Conservation (phyloP, 2,888 invertebrate genomes). For the Amphipoea lucens region DNA sequence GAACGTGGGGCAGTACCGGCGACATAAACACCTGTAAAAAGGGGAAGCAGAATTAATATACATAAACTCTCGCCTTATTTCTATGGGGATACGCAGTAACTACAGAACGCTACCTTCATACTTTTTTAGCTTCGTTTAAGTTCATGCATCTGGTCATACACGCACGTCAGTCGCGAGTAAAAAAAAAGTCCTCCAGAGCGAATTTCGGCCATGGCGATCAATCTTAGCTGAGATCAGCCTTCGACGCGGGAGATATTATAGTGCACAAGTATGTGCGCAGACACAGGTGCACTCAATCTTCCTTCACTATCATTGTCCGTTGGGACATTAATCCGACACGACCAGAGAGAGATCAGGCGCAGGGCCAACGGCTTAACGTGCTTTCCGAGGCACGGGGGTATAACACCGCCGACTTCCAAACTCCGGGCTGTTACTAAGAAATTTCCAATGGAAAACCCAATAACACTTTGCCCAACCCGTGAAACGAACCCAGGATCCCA, state of each 20-base stretch:
- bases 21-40: conserved; percentile 91
- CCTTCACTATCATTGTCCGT: not conserved
- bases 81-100: not conserved
- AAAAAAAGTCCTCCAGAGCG: not conserved
- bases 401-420: not conserved
- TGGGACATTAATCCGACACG: not conserved
- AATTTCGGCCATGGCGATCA: not conserved
- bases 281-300: not conserved
- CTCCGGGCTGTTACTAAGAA: not conserved
- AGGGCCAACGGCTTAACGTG: not conserved
- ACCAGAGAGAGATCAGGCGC: not conserved
- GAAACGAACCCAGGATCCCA: too few relatives aligned
- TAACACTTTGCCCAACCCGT: too few relatives aligned
- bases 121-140: not conserved
- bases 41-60: not conserved
- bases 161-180: not conserved
- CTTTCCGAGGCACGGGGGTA: not conserved
- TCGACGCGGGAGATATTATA: not conserved
- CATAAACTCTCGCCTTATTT: not conserved
- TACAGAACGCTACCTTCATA: not conserved
- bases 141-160: not conserved
- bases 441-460: too few relatives aligned
- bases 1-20: conserved; percentile 91
- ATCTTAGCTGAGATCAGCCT: not conserved
- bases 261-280: not conserved